Percentiles rank a stretch among this genome's conserved stretches.
phyloP scores from a whole-genome alignment of 2,113 vertebrate genomes.

The Otocyon megalotis region DNA sequence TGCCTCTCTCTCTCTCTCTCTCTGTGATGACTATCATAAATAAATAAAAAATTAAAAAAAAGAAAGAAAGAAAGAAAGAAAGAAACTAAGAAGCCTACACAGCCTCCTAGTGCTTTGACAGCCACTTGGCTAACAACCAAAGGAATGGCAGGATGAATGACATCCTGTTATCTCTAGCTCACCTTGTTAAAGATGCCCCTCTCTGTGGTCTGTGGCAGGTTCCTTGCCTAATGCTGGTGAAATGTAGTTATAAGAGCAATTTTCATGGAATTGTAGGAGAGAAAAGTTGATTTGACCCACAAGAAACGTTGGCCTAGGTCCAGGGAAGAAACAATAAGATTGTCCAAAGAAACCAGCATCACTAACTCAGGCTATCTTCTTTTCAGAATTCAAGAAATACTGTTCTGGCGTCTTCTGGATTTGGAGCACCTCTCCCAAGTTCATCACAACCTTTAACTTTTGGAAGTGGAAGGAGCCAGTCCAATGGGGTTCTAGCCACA shows the following conservation, averaged over 20 bases:
- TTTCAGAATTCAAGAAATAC: conserved; percentile 92
- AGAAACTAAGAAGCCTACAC: neutral
- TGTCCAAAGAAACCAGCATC: neutral
- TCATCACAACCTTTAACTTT: conserved; percentile 90
- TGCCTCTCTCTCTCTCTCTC: too few relatives aligned
- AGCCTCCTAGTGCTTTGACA: neutral
- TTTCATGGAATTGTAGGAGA: conserved; percentile 15
- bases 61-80: too few relatives aligned
- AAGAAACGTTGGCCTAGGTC: conserved; percentile 30
- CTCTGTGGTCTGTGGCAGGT: conserved; percentile 38
- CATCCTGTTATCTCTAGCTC: conserved; percentile 17
- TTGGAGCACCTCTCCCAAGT: conserved; percentile 88
- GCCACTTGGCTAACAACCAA: neutral
- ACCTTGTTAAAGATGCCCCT: conserved; percentile 54
- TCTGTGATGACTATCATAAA: too few relatives aligned
- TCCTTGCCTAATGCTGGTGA: conserved; percentile 47
- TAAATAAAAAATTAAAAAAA: too few relatives aligned
- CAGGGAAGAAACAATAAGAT: conserved; percentile 26
- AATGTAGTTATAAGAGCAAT: conserved; percentile 30
- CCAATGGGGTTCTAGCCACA: conserved; percentile 90
- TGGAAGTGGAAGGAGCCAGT: conserved; percentile 91
- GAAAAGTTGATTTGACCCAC: conserved; percentile 18
- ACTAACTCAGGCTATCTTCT: conserved; percentile 73
- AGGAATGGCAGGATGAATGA: neutral
- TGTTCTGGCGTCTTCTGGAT: conserved; percentile 86